Conservation (phyloP, 2,113 vertebrate genomes). For the Propithecus coquereli region DNA sequence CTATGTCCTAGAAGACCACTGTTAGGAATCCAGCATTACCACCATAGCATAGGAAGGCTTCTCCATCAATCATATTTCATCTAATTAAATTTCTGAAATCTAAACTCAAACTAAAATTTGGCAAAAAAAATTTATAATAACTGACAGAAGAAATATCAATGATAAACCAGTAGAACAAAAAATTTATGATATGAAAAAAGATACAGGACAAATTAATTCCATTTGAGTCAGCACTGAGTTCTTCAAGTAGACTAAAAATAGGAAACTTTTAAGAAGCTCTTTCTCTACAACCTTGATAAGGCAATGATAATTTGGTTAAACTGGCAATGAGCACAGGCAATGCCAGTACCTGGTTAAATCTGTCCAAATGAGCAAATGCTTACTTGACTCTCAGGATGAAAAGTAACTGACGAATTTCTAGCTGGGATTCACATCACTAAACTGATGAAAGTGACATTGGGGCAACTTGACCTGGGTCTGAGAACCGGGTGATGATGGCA, state of each 20-base stretch:
- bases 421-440: background rate
- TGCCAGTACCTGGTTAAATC: background rate
- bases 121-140: background rate
- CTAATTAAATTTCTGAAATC: background rate
- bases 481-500: background rate
- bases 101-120: background rate
- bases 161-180: background rate
- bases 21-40: background rate
- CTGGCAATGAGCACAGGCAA: background rate
- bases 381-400: conserved; percentile 22
- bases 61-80: background rate
- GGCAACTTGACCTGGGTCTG: background rate
- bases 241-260: background rate
- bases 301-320: background rate
- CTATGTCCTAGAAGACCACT: background rate
- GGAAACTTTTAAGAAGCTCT: background rate
- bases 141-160: background rate
- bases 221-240: background rate
- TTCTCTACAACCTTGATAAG: background rate
- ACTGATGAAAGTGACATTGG: background rate
- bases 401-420: background rate
- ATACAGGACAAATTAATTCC: background rate
- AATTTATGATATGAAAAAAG: background rate
- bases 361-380: background rate
- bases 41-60: background rate